These are phyloP conservation scores for Lepidonotus clava DNA, from an alignment of 2,888 invertebrate genomes.

Conservation along the genomic window DNA sequence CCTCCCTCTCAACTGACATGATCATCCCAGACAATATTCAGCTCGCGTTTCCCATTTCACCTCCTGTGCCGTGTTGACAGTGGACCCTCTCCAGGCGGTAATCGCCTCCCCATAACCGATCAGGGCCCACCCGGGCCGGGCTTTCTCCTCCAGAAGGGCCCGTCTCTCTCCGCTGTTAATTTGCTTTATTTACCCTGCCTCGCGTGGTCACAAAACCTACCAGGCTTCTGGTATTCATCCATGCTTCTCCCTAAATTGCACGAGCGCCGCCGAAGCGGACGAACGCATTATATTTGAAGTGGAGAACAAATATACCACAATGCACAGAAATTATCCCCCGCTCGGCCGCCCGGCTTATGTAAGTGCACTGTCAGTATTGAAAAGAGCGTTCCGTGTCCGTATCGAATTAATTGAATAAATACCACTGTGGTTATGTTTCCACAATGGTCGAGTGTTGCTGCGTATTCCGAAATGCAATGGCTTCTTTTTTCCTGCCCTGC, in stretches of 20 bases:
- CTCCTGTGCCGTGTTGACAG: slow-evolving; percentile 3
- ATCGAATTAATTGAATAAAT: slow-evolving; percentile 52
- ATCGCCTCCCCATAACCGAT: slow-evolving; percentile 40
- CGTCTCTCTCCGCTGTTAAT: slow-evolving; percentile 29
- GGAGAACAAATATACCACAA: slow-evolving; percentile 50
- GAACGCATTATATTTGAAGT: slow-evolving; percentile 37
- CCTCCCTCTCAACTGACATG: neutral
- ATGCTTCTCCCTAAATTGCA: slow-evolving; percentile 24
- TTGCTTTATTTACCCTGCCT: slow-evolving; percentile 47
- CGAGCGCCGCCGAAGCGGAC: neutral
- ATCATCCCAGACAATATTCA: slow-evolving; percentile 6
- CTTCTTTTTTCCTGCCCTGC: neutral
- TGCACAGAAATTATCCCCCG: slow-evolving; percentile 5
- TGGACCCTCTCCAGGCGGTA: slow-evolving; percentile 23
- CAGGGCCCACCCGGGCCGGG: neutral
- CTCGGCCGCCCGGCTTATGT: neutral
- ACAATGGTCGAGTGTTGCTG: slow-evolving; percentile 43
- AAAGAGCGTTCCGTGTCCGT: slow-evolving; percentile 47
- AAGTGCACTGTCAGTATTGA: slow-evolving; percentile 48
- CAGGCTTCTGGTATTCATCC: slow-evolving; percentile 8
- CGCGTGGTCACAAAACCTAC: slow-evolving; percentile 34
- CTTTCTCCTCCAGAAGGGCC: slow-evolving; percentile 16
- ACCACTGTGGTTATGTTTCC: slow-evolving; percentile 5
- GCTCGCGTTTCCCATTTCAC: slow-evolving; percentile 36
- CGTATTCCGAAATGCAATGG: slow-evolving; percentile 32